phyloP scores from a whole-genome alignment of 2,888 invertebrate species.

The Resseliella maxima region DNA sequence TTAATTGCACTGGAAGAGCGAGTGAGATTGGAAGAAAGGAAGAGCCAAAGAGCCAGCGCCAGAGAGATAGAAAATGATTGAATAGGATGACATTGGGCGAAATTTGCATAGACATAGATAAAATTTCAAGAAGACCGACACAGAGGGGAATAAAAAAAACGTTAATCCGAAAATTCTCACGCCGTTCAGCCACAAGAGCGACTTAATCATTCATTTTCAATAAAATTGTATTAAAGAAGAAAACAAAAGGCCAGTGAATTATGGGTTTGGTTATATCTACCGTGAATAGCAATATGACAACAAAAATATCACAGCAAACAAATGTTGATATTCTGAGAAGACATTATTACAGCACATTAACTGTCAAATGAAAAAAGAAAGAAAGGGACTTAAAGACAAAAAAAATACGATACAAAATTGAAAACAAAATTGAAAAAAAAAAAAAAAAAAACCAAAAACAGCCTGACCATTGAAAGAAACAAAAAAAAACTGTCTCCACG shows the following conservation, averaged over 20 bases:
- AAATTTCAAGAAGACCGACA: too few relatives aligned
- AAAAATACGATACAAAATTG: background rate
- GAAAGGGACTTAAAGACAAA: background rate
- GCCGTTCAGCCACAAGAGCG: background rate
- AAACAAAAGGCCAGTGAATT: background rate
- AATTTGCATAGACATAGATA: too few relatives aligned
- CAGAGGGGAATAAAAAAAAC: background rate
- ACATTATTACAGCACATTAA: slow-evolving; percentile 46
- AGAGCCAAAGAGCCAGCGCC: too few relatives aligned
- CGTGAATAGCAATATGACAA: slow-evolving; percentile 27
- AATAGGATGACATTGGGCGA: too few relatives aligned
- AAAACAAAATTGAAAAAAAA: slow-evolving; percentile 1
- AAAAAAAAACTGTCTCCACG: background rate
- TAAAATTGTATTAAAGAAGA: background rate
- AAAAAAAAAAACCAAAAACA: background rate
- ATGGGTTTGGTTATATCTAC: slow-evolving; percentile 18
- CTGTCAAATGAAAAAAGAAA: background rate
- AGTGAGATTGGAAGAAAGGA: too few relatives aligned
- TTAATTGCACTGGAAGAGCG: too few relatives aligned
- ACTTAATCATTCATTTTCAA: slow-evolving; percentile 37
- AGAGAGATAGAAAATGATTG: too few relatives aligned
- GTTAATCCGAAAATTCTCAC: slow-evolving; percentile 49
- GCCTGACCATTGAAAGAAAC: background rate
- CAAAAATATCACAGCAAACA: background rate
- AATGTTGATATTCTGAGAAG: slow-evolving; percentile 11